Evolutionary conservation across 2,797 vertebrate genomes (phyloP).

Genomic region (Prionace glauca): DNA sequence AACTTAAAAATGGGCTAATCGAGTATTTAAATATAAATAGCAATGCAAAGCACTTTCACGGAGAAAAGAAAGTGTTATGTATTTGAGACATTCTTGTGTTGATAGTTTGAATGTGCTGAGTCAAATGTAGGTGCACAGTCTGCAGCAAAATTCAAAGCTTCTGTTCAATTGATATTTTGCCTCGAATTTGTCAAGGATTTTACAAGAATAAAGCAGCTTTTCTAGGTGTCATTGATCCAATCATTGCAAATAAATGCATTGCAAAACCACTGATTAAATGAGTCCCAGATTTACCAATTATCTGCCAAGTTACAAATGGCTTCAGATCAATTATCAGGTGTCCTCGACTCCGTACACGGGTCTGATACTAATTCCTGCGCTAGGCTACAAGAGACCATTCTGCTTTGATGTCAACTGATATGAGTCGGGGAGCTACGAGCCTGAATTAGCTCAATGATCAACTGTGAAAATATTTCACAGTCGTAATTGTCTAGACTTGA

Average conservation of each 20-base stretch:
- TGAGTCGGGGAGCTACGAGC: background rate
- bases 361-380: background rate
- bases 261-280: background rate
- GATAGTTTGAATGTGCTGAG: background rate
- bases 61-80: background rate
- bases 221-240: background rate
- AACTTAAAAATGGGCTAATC: background rate
- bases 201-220: background rate
- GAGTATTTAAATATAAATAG: background rate
- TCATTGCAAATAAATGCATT: background rate
- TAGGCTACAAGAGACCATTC: background rate
- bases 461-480: constrained; percentile 8
- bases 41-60: background rate
- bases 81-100: background rate
- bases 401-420: background rate
- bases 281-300: background rate
- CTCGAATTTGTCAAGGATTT: background rate
- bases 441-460: constrained; percentile 3
- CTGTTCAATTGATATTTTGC: background rate
- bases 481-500: background rate
- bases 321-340: background rate
- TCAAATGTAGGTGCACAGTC: background rate
- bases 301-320: background rate
- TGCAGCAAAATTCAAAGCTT: background rate
- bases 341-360: background rate